Conservation (phyloP, 1,140 invertebrate genomes). For the Zophobas atratus region DNA sequence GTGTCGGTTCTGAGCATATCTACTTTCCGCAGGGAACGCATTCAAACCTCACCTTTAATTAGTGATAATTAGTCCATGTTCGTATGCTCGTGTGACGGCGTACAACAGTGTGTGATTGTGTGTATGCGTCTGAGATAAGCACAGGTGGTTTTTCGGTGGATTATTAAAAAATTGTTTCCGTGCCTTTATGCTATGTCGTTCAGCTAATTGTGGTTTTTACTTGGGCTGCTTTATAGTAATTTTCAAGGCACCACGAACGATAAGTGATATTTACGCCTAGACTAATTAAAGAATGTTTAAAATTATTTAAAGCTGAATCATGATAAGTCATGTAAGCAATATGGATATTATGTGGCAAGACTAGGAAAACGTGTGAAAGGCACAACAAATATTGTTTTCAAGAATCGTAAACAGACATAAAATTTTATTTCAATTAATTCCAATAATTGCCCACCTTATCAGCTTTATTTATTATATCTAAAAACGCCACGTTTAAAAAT, state of each 20-base stretch:
- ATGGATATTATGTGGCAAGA: no score
- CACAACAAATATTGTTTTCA: no score
- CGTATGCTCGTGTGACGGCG: conserved; percentile 27
- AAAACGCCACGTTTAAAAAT: no score
- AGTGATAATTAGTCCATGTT: conserved; percentile 17
- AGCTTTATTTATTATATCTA: no score
- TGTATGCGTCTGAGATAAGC: conserved; percentile 7
- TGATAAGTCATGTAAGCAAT: no score
- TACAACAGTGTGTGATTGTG: conserved; percentile 14
- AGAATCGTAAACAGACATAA: no score
- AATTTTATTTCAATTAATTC: no score
- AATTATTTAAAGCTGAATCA: no score
- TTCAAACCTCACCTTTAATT: conserved; percentile 16
- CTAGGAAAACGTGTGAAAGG: no score
- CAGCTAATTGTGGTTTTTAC: conserved; percentile 2
- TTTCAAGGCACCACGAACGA: conserved; percentile 1
- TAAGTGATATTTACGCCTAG: background rate
- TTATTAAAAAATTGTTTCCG: conserved; percentile 32
- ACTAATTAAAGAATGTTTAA: no score
- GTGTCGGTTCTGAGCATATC: background rate
- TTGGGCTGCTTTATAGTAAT: background rate
- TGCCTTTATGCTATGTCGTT: conserved; percentile 28
- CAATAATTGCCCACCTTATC: no score
- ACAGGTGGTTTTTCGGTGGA: background rate
- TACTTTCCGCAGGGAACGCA: background rate